Base-by-base conservation (phyloP, 2,888 invertebrate species). In the Patella ulyssiponensis region DNA sequence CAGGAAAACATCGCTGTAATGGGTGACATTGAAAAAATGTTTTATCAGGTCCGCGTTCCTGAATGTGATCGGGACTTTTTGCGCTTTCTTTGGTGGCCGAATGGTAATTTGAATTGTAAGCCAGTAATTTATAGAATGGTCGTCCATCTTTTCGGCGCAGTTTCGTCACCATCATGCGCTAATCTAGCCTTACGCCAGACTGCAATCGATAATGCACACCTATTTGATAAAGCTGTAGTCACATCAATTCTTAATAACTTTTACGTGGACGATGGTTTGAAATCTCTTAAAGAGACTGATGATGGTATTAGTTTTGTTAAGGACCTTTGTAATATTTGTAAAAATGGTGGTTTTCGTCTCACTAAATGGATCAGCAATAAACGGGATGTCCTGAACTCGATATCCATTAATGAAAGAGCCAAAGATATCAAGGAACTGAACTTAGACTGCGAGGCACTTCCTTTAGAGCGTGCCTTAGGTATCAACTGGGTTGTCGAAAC, bases 401-500 rank as follows among this genome's bases (percentile, higher is more conserved):
- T 85, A 52, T 80, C 82, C 3, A 20, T 9, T 5, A 33, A 69
- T 27, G 80, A 84, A 3, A 72, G 81, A 71, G 79, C 79, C 5
- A 78, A 74, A 52, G 76, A 77, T 1, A 23, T 77, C 4, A 69
- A 71, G 53, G 64, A 51, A 15, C 17, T 74, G 12, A 74, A 77
- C 23, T 23, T 79, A 23, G 20, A 17, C 58, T 23, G 27, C 12
- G 80, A 79, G 69, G 73, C 73, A 33, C 51, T 74, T 12, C 77
- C 79, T 11, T 14, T 73, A 14, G 80, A 80, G 27, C 77, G 82
- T 54, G 79, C 79, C 15, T 76, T 86, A n/a, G 85, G 86, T 15
- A 69, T 86, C 11, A 23, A n/a, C 3, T 86, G 86, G 86, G 58
- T 76, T 58, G 69, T 80, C 20, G 75, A 79, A n/a, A 17, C 53